A percentile compares a stretch with the other conserved stretches of the same genome.
Evolutionary conservation across 1,140 invertebrate genomes (phyloP).

Genomic region (Nasonia longicornis): DNA sequence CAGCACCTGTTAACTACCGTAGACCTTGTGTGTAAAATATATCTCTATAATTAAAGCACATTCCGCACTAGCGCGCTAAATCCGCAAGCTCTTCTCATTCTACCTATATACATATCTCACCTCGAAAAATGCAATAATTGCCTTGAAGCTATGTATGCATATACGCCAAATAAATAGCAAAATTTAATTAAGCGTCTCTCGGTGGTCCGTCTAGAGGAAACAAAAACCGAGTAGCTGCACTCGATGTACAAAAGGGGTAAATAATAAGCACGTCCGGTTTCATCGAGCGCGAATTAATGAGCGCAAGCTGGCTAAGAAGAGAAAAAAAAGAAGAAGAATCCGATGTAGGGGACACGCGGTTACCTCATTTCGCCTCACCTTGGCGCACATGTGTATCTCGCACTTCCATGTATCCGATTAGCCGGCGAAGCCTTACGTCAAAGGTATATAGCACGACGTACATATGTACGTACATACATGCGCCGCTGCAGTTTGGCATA

Average conservation of each 20-base stretch:
- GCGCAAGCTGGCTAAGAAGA: not conserved
- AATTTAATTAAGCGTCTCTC: no score
- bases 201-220: no score
- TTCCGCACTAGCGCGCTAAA: not conserved
- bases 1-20: not conserved
- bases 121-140: no score
- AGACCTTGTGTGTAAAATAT: not conserved
- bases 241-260: no score
- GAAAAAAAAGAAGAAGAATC: not conserved
- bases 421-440: slow-evolving; percentile 61
- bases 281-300: no score
- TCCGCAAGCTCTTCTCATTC: no score
- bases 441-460: not conserved
- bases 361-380: slow-evolving; percentile 40
- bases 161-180: no score
- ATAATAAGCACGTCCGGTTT: no score
- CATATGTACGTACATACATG: not conserved
- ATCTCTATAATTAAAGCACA: not conserved
- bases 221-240: no score
- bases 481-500: not conserved
- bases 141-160: no score
- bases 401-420: slow-evolving; percentile 61
- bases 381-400: slow-evolving; percentile 28
- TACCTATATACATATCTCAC: no score
- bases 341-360: not conserved